Evolutionary conservation across 1,140 invertebrate genomes (phyloP).

Genomic region (Tenebrio molitor): DNA sequence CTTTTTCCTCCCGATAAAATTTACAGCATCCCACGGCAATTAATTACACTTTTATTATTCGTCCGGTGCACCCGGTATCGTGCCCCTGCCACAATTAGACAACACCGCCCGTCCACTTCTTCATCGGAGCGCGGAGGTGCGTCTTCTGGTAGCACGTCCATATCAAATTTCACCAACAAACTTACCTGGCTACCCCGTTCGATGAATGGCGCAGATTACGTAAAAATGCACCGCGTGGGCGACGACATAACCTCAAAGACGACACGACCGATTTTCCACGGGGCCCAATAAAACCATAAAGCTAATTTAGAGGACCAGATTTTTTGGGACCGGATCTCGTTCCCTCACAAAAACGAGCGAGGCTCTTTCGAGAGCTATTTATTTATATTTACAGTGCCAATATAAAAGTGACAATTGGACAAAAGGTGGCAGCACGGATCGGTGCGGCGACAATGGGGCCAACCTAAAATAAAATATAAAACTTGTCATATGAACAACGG

Average conservation of each 20-base stretch:
- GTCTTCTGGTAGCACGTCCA: conserved; percentile 40
- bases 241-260: too few species aligned
- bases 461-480: conserved; percentile 59
- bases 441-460: conserved; percentile 48
- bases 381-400: conserved; percentile 58
- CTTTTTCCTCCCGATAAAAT: neutral
- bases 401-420: conserved; percentile 54
- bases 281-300: conserved; percentile 42
- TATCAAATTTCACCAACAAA: conserved; percentile 45
- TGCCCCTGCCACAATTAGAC: conserved; percentile 8
- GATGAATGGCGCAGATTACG: conserved; percentile 40
- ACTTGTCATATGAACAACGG: conserved; percentile 56
- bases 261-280: too few species aligned
- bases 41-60: conserved; percentile 29
- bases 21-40: conserved; percentile 14
- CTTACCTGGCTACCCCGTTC: conserved; percentile 40
- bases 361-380: conserved; percentile 48
- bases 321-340: conserved; percentile 19
- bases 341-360: conserved; percentile 6
- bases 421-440: conserved; percentile 54
- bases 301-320: conserved; percentile 38
- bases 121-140: conserved; percentile 7
- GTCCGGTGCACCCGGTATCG: conserved; percentile 11
- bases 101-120: conserved; percentile 21
- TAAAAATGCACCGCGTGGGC: conserved; percentile 28